Conservation (phyloP, 2,797 vertebrate genomes). For the Astyanax mexicanus region DNA sequence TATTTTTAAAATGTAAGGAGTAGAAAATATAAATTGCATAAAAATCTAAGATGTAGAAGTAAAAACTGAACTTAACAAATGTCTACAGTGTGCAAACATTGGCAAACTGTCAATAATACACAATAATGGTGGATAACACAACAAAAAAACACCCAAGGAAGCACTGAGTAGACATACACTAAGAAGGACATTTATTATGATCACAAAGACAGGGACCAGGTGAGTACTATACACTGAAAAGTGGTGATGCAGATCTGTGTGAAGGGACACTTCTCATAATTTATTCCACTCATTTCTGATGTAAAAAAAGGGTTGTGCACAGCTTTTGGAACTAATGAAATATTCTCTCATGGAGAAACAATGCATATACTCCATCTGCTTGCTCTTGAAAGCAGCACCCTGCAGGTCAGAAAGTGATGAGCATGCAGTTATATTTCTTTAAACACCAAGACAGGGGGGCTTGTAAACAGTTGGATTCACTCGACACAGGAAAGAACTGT, state of each 20-base stretch:
- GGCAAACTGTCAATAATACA: background rate
- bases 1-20: no score
- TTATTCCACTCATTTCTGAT: background rate
- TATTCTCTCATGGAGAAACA: background rate
- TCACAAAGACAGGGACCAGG: no score
- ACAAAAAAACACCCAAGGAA: background rate
- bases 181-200: no score
- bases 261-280: background rate
- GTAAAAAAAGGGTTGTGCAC: background rate
- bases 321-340: background rate
- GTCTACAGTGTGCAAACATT: no score
- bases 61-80: no score
- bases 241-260: background rate
- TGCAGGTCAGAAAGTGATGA: constrained; percentile 1
- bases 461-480: background rate
- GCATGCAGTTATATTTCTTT: background rate
- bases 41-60: no score
- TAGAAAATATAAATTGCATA: no score
- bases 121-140: background rate
- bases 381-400: background rate
- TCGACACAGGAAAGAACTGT: background rate
- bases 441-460: background rate
- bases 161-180: background rate
- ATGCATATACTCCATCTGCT: background rate
- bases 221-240: background rate